Base-by-base conservation (phyloP, 2,113 vertebrate species). In the Anoplopoma fimbria region DNA sequence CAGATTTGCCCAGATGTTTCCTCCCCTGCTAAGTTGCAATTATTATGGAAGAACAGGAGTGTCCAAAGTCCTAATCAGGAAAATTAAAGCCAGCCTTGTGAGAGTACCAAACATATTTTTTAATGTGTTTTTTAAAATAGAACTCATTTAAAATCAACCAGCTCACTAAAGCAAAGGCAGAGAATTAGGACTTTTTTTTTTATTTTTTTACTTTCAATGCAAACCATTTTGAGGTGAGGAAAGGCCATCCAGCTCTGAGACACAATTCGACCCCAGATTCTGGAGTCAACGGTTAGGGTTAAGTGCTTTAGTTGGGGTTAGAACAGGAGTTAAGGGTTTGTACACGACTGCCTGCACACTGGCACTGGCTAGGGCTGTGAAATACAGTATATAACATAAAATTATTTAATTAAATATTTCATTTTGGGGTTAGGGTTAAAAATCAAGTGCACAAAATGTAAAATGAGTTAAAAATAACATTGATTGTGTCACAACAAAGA, bases 1-100 rank as follows among this genome's bases (percentile, higher is more conserved):
- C 19, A 40, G 53, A 51, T 75, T 62, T 58, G 4, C 12, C 40
- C 81, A 89, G 71, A 91, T 83, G 82, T 81, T 84, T 77, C 33
- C 21, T 75, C 64, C 82, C 31, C 70, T 81, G 61, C 77, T 63
- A 73, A 62, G 9, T 31, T 82, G 71, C 62, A 71, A 60, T 67
- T 82, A 73, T 76, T 57, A 71, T 57, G 64, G 36, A 31, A 67
- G 9, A 75, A 51, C 25, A 69, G 33, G 47, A 77, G 82, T 14
- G 36, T 53, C 9, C 51, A 58, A 68, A 75, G 62, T 62, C n/a
- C 60, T 71, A 38, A 84, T 69, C 69, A 62, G 76, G 40, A 71
- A 13, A 79, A 67, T n/a, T 15, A 61, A 55, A 79, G 57, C 17
- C 3, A 45, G 40, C 23, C 70, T 73, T 38, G 45, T 36, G 49